These are phyloP conservation scores for Parthenolecanium corni DNA, from an alignment of 2,888 invertebrate genomes.

Conservation along the genomic window DNA sequence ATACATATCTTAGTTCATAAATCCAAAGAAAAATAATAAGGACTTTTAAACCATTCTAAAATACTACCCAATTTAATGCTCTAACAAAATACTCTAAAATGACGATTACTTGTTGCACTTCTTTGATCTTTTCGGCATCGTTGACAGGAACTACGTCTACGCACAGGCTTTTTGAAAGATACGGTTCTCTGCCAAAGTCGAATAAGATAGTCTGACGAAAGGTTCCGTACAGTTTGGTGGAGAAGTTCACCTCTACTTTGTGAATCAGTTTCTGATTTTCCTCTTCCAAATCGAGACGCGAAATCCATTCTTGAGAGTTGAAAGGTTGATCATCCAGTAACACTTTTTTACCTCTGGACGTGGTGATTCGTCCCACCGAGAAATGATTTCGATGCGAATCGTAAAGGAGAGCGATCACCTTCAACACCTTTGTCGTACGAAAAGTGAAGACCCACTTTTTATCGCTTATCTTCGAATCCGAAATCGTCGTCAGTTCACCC, in stretches of 20 bases:
- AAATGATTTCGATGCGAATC: constrained; percentile 59
- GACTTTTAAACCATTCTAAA: no score
- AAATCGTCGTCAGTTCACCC: constrained; percentile 49
- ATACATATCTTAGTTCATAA: no score
- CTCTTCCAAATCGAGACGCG: constrained; percentile 34
- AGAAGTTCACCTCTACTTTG: constrained; percentile 48
- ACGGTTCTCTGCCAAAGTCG: constrained; percentile 56
- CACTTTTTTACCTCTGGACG: constrained; percentile 31
- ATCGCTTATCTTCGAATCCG: constrained; percentile 50
- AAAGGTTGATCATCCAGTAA: constrained; percentile 40
- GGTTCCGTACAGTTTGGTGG: constrained; percentile 62
- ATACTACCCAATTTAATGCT: no score
- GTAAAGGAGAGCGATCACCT: constrained; percentile 54
- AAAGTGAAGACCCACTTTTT: constrained; percentile 52
- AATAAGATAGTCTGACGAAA: constrained; percentile 67
- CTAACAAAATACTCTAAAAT: no score
- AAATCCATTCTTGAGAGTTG: constrained; percentile 48
- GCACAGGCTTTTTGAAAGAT: constrained; percentile 54
- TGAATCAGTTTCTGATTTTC: constrained; percentile 37
- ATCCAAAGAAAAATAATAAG: no score
- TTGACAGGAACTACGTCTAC: constrained; percentile 62
- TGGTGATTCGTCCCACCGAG: constrained; percentile 38
- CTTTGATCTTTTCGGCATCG: constrained; percentile 52
- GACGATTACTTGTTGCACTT: constrained; percentile 42
- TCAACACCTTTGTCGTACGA: constrained; percentile 44